Evolutionary conservation across 2,888 invertebrate species (phyloP).

Genomic region (Calliphora vomitoria): DNA sequence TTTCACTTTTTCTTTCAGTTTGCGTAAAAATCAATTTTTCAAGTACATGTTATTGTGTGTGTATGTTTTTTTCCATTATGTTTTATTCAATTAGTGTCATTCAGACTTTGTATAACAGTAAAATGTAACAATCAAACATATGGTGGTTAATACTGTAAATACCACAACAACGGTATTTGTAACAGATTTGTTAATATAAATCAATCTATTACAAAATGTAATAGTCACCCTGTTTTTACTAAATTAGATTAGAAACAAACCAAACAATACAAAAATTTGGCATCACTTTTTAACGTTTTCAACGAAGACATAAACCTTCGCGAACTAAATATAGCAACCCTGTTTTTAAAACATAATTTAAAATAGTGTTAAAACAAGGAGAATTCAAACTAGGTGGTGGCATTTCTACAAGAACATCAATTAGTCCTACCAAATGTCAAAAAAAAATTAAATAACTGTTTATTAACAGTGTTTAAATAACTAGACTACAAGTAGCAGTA

Average conservation of each 20-base stretch:
- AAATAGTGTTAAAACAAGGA: too few relatives aligned
- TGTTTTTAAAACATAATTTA: too few relatives aligned
- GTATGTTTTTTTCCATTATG: slow-evolving; percentile 33
- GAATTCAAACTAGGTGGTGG: background rate
- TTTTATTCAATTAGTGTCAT: slow-evolving; percentile 57
- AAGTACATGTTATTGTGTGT: slow-evolving; percentile 48
- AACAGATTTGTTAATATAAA: slow-evolving; percentile 32
- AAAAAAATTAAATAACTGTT: too few relatives aligned
- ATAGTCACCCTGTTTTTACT: too few relatives aligned
- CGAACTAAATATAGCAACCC: too few relatives aligned
- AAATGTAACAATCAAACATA: slow-evolving; percentile 26
- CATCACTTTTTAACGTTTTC: background rate
- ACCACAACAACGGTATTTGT: slow-evolving; percentile 54
- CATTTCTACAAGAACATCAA: too few relatives aligned
- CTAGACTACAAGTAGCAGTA: too few relatives aligned
- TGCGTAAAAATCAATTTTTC: slow-evolving; percentile 71
- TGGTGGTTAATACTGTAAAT: slow-evolving; percentile 36
- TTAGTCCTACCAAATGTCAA: too few relatives aligned
- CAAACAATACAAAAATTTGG: background rate
- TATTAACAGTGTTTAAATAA: too few relatives aligned
- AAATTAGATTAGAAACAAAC: too few relatives aligned
- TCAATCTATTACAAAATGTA: background rate
- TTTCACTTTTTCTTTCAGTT: slow-evolving; percentile 53
- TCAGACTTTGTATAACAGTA: slow-evolving; percentile 50
- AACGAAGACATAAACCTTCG: too few relatives aligned